phyloP scores from a whole-genome alignment of 2,113 vertebrate species.

The Solenodon paradoxus region DNA sequence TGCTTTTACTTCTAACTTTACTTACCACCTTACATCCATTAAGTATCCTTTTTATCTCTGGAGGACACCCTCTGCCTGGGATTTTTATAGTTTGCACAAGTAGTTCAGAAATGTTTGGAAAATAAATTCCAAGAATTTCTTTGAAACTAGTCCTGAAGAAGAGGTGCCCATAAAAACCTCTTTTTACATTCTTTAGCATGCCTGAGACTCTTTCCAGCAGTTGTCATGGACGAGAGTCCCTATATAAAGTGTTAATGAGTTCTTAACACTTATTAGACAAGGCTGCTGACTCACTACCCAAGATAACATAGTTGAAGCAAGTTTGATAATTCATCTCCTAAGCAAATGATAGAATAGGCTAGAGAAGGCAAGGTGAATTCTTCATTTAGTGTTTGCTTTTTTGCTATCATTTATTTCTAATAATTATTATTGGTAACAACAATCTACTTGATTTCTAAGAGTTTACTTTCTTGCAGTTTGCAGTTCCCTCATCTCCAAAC shows the following conservation, averaged over 20 bases:
- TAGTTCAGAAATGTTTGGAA: slow-evolving; percentile 60
- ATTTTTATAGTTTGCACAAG: slow-evolving; percentile 40
- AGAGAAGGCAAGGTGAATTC: background rate
- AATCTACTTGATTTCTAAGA: background rate
- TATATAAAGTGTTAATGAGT: slow-evolving; percentile 45
- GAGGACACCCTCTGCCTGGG: background rate
- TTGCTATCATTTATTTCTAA: background rate
- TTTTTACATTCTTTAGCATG: slow-evolving; percentile 34
- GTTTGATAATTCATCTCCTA: background rate
- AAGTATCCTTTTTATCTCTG: slow-evolving; percentile 26
- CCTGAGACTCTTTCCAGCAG: background rate
- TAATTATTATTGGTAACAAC: background rate
- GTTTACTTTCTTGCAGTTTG: background rate
- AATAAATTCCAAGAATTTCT: slow-evolving; percentile 57
- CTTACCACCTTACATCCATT: background rate
- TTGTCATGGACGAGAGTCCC: background rate
- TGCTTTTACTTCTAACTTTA: slow-evolving; percentile 18
- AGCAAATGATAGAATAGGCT: slow-evolving; percentile 8
- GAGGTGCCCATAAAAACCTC: slow-evolving; percentile 28
- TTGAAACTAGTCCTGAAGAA: slow-evolving; percentile 52
- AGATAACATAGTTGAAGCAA: background rate
- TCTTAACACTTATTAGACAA: slow-evolving; percentile 35
- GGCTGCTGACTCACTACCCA: background rate
- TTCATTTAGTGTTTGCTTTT: background rate
- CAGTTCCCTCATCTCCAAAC: background rate